Evolutionary conservation across 2,113 vertebrate species (phyloP).

Genomic region (Syngnathoides biaculeatus): DNA sequence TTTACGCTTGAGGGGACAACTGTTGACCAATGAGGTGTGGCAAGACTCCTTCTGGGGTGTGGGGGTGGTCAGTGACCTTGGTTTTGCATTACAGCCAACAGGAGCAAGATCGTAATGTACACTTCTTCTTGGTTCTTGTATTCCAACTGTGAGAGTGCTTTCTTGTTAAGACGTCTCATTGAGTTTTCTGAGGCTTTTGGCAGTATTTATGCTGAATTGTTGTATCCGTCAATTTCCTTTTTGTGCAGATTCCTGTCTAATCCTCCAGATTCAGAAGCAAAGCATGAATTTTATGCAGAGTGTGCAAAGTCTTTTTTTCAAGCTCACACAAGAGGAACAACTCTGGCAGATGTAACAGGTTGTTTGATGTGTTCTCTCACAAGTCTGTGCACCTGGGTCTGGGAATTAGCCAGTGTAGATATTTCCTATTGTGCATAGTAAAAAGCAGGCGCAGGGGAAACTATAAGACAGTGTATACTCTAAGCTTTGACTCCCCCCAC

Average conservation of each 20-base stretch:
- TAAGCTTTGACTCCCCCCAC: slow-evolving; percentile 37
- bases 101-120: slow-evolving; percentile 21
- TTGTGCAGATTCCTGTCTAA: slow-evolving; percentile 16
- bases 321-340: slow-evolving; percentile 29
- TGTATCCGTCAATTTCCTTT: slow-evolving; percentile 26
- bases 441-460: slow-evolving; percentile 15
- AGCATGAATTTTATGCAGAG: slow-evolving; percentile 23
- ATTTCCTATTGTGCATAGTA: slow-evolving; percentile 45
- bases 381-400: slow-evolving; percentile 35
- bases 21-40: slow-evolving; percentile 60
- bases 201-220: slow-evolving; percentile 19
- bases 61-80: slow-evolving; percentile 21
- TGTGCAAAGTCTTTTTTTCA: slow-evolving; percentile 31
- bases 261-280: slow-evolving; percentile 14
- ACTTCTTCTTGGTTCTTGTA: slow-evolving; percentile 12
- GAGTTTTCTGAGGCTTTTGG: slow-evolving; percentile 5
- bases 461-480: slow-evolving; percentile 36
- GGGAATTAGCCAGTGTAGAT: slow-evolving; percentile 31
- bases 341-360: slow-evolving; percentile 15
- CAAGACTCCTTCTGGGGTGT: slow-evolving; percentile 11
- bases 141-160: slow-evolving; percentile 25
- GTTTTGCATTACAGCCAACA: slow-evolving; percentile 22
- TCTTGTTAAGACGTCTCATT: slow-evolving; percentile 13
- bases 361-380: slow-evolving; percentile 21
- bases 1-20: slow-evolving; percentile 33